Conservation (phyloP, 1,140 invertebrate species). For the Heliconius congener region DNA sequence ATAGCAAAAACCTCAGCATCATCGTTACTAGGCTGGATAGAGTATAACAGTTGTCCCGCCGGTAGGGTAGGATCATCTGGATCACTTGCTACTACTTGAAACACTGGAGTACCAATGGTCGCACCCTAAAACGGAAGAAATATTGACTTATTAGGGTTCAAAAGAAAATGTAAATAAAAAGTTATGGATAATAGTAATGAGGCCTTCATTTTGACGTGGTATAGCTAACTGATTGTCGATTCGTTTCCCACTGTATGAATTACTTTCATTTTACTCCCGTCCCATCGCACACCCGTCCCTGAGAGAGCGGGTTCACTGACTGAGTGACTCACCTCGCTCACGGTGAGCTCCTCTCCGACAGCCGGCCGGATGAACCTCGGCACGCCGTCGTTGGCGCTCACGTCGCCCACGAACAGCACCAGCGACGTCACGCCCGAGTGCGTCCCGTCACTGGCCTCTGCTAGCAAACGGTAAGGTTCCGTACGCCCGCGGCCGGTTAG, state of each 20-base stretch:
- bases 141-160: neutral
- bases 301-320: too few relatives aligned
- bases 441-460: conserved; percentile 88
- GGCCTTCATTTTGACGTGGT: too few relatives aligned
- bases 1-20: conserved; percentile 86
- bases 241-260: too few relatives aligned
- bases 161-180: neutral
- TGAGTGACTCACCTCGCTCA: conserved; percentile 83
- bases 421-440: conserved; percentile 85
- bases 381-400: conserved; percentile 91
- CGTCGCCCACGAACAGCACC: conserved; percentile 88
- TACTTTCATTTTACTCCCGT: too few relatives aligned
- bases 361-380: conserved; percentile 88
- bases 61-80: conserved; percentile 89
- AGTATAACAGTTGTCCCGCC: conserved; percentile 88
- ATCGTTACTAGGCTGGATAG: conserved; percentile 86
- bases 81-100: conserved; percentile 89
- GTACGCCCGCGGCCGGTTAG: conserved; percentile 89
- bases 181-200: neutral
- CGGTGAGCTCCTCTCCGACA: conserved; percentile 85
- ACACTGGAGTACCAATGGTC: conserved; percentile 87
- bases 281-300: too few relatives aligned
- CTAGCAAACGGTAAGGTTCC: conserved; percentile 86
- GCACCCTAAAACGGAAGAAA: conserved; percentile 82
- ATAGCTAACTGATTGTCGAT: too few relatives aligned